Conservation (phyloP, 37 sponge, comb jelly and placozoan species). For the Dysidea cf. avara region DNA sequence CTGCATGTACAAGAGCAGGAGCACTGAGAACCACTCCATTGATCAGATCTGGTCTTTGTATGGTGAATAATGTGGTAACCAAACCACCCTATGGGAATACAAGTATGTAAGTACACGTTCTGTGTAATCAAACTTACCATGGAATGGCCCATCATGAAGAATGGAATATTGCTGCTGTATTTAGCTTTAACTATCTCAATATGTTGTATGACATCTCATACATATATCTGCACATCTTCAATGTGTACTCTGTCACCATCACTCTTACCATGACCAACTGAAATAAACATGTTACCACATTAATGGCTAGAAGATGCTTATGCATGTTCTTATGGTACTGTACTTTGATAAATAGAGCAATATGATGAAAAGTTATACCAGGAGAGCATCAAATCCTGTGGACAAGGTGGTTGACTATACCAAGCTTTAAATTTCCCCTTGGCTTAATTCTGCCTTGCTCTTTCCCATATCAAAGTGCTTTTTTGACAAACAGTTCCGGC, state of each 20-base stretch:
- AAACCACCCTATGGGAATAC: constrained; percentile 53
- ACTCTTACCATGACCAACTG: constrained; percentile 81
- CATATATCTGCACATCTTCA: constrained; percentile 37
- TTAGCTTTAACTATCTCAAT: constrained; percentile 21
- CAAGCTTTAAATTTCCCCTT: too few relatives aligned
- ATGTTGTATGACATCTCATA: constrained; percentile 43
- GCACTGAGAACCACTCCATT: constrained; percentile 48
- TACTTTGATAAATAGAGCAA: too few relatives aligned
- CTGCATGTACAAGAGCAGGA: constrained; percentile 26
- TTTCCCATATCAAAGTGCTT: too few relatives aligned
- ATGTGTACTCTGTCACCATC: constrained; percentile 57
- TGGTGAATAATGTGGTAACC: constrained; percentile 26
- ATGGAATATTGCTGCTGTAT: too few relatives aligned
- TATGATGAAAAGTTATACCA: too few relatives aligned
- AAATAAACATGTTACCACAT: too few relatives aligned
- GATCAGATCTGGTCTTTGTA: constrained; percentile 34
- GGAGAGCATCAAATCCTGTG: too few relatives aligned
- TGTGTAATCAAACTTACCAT: constrained; percentile 48
- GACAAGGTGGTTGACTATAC: too few relatives aligned
- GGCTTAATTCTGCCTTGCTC: too few relatives aligned
- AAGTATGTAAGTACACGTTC: not conserved
- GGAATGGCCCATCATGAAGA: constrained; percentile 78
- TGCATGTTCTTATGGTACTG: too few relatives aligned
- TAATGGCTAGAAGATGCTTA: too few relatives aligned
- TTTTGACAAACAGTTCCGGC: too few relatives aligned